Evolutionary conservation across 2,888 invertebrate species (phyloP).

Genomic region (Anthophora plumipes): DNA sequence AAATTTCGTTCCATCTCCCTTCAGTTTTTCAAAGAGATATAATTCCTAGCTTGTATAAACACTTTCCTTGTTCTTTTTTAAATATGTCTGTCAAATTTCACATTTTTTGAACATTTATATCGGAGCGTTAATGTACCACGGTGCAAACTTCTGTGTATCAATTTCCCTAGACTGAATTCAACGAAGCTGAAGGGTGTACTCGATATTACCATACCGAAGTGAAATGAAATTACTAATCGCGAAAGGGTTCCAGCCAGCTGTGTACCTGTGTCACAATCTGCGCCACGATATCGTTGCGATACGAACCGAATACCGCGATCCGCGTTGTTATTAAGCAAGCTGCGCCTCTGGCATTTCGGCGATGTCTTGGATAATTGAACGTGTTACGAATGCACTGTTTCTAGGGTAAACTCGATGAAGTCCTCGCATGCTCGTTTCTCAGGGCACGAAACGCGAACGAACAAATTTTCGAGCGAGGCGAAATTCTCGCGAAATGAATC

Average conservation of each 20-base stretch:
- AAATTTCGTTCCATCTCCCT: not conserved
- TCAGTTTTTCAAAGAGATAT: no score
- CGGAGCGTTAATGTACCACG: no score
- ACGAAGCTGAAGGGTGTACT: not conserved
- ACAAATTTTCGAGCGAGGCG: not conserved
- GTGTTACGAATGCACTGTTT: not conserved
- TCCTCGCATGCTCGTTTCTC: not conserved
- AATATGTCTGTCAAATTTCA: no score
- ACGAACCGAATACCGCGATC: constrained; percentile 16
- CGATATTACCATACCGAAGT: constrained; percentile 21
- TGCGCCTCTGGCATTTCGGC: constrained; percentile 8
- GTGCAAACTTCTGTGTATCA: no score
- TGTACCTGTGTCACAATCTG: constrained; percentile 7
- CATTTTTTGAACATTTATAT: no score
- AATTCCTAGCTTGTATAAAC: no score
- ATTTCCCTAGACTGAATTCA: not conserved
- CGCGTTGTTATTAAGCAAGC: constrained; percentile 28
- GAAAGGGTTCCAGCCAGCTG: constrained; percentile 10
- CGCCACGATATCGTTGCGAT: constrained; percentile 17
- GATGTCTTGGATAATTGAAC: constrained; percentile 33
- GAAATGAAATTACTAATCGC: constrained; percentile 19
- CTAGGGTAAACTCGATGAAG: not conserved
- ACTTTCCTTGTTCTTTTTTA: no score
- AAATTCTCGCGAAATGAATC: no score
- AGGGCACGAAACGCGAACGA: no score